Evolutionary conservation across 1,140 invertebrate genomes (phyloP).

Genomic region (Acyrthosiphon pisum): DNA sequence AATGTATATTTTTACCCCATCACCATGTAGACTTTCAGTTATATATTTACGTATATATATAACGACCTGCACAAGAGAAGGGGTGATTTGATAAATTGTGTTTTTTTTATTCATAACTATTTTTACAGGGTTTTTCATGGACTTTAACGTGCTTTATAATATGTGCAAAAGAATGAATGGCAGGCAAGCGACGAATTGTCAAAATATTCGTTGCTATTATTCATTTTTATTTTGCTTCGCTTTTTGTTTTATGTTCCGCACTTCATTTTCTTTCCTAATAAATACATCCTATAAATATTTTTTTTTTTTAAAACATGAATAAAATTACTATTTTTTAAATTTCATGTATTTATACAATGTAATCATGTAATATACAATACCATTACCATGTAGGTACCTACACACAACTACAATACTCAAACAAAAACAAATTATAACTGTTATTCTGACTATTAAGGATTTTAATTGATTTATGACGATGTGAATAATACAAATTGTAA

Average conservation of each 20-base stretch:
- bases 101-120: slow-evolving; percentile 39
- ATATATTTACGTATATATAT: background rate
- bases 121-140: slow-evolving; percentile 46
- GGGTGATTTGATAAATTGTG: slow-evolving; percentile 46
- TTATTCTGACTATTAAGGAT: background rate
- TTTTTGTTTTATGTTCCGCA: slow-evolving; percentile 32
- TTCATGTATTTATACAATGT: background rate
- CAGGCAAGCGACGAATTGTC: slow-evolving; percentile 49
- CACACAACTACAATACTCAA: background rate
- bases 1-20: slow-evolving; percentile 46
- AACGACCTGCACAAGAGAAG: slow-evolving; percentile 37
- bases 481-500: background rate
- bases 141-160: slow-evolving; percentile 37
- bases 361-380: background rate
- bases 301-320: slow-evolving; percentile 13
- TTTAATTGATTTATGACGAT: background rate
- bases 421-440: background rate
- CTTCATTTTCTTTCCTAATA: slow-evolving; percentile 46
- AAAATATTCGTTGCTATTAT: slow-evolving; percentile 45
- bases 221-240: slow-evolving; percentile 33
- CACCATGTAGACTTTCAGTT: background rate
- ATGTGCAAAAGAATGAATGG: slow-evolving; percentile 45
- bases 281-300: slow-evolving; percentile 34
- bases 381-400: background rate
- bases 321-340: slow-evolving; percentile 33